Evolutionary conservation across 2,113 vertebrate species (phyloP), one percentile per base, ranked within the genome.

Genomic region (Eulacestoma nigropectus): DNA sequence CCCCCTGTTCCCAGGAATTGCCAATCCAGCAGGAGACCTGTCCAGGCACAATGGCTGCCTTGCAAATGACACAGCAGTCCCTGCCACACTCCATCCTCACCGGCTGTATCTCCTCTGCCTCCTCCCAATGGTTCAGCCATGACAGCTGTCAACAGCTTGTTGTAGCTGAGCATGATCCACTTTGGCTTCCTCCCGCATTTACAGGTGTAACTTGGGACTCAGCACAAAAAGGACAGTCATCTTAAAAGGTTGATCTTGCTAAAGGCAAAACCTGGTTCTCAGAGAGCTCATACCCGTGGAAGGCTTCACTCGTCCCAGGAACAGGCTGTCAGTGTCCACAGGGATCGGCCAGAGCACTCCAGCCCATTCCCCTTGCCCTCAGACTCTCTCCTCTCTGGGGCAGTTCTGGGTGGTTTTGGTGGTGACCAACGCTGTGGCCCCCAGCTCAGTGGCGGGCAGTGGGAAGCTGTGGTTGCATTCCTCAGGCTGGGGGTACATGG

Each of bases 391-490:
- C 35, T 96, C 82, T 3, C 55, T 41, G 9, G 62, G 4, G 0
- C 82, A 89, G 65, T 95, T 95, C 81, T 97, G 97, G 0, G 95
- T 96, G 8, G 98, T 98, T 96, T 98, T 98, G 62, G 98, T 98
- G 94, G 98, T 98, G 92, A 98, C 98, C 84, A 98, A 93, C 8
- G 95, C 97, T 0, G 98, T 97, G 67, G 98, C 97, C 6, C 98
- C 98, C 83, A 98, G 96, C 87, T 98, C 98, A 1, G 97, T 98
- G 93, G 98, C 98, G 0, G 98, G 98, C 92, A 98, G 94, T 0
- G 98, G 98, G 79, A 98, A 86, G 46, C 95, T n/a, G 9, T 97
- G 97, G 73, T 95, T 85, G 82, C 50, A 27, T 73, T 97, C 87
- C 72, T 96, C 82, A 1, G 89, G 81, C n/a, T 1, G 49, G 23